Percentiles rank a stretch among this genome's conserved stretches.
Evolutionary conservation across 2,113 vertebrate species (phyloP).

Genomic region (Aleadryas rufinucha): DNA sequence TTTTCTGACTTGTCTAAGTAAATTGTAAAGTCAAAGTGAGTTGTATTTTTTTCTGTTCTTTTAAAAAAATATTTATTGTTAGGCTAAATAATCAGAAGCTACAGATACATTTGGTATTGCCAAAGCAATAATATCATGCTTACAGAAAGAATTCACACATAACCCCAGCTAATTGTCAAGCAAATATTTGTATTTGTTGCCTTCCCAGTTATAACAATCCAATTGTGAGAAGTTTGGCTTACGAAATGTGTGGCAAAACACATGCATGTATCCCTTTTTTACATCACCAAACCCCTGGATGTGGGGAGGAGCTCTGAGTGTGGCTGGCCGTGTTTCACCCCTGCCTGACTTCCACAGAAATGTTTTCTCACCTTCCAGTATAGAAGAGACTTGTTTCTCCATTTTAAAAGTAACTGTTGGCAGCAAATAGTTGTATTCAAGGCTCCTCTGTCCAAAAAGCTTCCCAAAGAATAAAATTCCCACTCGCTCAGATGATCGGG

Average conservation of each 20-base stretch:
- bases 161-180: background rate
- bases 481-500: background rate
- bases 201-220: background rate
- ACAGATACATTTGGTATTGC: background rate
- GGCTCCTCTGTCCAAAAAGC: background rate
- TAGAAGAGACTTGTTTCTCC: background rate
- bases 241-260: background rate
- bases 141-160: background rate
- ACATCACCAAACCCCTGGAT: background rate
- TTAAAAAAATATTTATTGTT: background rate
- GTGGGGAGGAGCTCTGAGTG: background rate
- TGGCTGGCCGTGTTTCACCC: background rate
- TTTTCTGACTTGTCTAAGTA: background rate
- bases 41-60: background rate
- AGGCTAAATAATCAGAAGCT: background rate
- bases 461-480: background rate
- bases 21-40: background rate
- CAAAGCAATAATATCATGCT: background rate
- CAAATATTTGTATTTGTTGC: background rate
- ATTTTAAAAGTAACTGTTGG: background rate
- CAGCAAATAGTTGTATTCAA: background rate
- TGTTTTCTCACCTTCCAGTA: background rate
- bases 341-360: background rate
- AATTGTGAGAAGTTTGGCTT: background rate
- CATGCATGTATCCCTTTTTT: background rate